Conservation (phyloP, 1,140 invertebrate species). For the Eufriesea mexicana region DNA sequence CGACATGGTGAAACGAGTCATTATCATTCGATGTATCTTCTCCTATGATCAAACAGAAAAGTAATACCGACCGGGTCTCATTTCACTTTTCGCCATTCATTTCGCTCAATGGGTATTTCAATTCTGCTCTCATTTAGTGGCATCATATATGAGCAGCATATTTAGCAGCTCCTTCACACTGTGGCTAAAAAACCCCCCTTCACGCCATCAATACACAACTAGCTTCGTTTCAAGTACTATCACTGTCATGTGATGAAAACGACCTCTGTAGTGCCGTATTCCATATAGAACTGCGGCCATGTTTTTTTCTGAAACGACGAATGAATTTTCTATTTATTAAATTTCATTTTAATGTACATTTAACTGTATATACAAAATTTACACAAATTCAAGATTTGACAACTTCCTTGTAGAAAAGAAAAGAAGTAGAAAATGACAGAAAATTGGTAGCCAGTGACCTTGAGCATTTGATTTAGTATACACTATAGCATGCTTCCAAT, state of each 20-base stretch:
- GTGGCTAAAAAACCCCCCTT: neutral
- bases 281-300: too few relatives aligned
- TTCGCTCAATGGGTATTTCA: neutral
- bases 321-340: neutral
- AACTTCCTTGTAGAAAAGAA: too few relatives aligned
- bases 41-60: neutral
- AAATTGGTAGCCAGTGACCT: too few relatives aligned
- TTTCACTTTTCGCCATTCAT: slow-evolving; percentile 25
- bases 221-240: neutral
- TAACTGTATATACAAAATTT: too few relatives aligned
- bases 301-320: neutral
- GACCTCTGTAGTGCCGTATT: too few relatives aligned
- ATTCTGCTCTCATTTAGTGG: neutral
- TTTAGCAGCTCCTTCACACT: neutral
- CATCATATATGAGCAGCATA: neutral
- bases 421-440: too few relatives aligned
- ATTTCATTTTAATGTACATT: too few relatives aligned
- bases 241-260: neutral
- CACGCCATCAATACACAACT: neutral
- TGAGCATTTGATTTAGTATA: too few relatives aligned
- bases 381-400: too few relatives aligned
- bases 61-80: neutral
- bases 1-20: neutral
- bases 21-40: slow-evolving; percentile 5
- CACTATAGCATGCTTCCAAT: too few relatives aligned